Conservation (phyloP, 2,888 invertebrate species). For the Odontocolon sp. region DNA sequence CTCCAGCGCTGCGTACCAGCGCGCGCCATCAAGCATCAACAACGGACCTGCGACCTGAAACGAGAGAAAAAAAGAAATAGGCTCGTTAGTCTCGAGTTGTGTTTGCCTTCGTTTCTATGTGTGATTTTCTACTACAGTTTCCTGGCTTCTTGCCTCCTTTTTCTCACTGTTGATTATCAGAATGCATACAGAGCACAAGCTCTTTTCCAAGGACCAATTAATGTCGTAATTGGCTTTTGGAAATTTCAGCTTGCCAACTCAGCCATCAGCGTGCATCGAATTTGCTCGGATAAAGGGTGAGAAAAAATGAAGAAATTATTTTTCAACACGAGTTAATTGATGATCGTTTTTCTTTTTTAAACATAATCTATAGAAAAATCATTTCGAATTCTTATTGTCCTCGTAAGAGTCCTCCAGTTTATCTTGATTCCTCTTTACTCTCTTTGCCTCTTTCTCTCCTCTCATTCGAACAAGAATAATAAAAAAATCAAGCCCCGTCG, state of each 20-base stretch:
- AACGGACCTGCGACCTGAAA: constrained; percentile 84
- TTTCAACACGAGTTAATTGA: no score
- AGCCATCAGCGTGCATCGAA: constrained; percentile 42
- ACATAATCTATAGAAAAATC: no score
- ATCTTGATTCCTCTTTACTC: neutral
- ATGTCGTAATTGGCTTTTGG: constrained; percentile 59
- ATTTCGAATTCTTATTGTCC: no score
- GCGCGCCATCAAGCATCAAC: constrained; percentile 86
- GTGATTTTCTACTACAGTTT: neutral
- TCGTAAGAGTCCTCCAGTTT: constrained; percentile 13
- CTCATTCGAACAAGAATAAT: no score
- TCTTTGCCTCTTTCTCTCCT: constrained; percentile 3
- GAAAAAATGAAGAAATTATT: no score
- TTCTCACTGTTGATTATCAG: constrained; percentile 58
- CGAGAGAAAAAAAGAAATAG: constrained; percentile 67
- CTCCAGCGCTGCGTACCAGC: constrained; percentile 90
- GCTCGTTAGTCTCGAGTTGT: constrained; percentile 22
- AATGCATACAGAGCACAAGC: constrained; percentile 19
- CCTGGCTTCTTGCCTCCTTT: constrained; percentile 14
- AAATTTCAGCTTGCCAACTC: no score
- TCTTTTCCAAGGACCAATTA: constrained; percentile 55
- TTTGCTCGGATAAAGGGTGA: constrained; percentile 24
- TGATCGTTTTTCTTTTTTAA: no score
- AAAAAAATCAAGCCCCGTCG: no score
- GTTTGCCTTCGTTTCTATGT: constrained; percentile 10